phyloP scores from a whole-genome alignment of 2,113 vertebrate species.

The Syrrhaptes paradoxus region DNA sequence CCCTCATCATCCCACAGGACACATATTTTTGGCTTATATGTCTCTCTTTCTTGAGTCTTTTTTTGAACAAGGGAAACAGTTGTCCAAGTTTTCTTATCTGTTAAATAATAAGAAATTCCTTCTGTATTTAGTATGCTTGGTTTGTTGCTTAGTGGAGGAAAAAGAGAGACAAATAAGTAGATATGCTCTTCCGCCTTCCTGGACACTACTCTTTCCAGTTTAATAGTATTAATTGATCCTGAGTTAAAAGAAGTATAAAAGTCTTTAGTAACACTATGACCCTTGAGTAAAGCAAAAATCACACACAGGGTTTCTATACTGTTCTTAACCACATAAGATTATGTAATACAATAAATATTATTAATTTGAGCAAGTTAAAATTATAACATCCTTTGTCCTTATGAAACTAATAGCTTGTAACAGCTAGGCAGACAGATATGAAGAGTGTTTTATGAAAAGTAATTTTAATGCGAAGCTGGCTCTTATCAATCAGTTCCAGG shows the following conservation, averaged over 20 bases:
- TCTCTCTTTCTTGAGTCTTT: background rate
- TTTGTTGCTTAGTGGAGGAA: background rate
- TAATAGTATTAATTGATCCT: background rate
- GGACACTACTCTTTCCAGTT: background rate
- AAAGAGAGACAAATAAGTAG: background rate
- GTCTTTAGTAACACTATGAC: background rate
- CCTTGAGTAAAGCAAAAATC: background rate
- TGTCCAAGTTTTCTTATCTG: background rate
- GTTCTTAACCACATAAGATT: background rate
- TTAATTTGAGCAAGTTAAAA: background rate
- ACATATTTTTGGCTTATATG: background rate
- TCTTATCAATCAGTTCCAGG: background rate
- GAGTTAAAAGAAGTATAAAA: background rate
- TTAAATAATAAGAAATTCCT: background rate
- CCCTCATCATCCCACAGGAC: background rate
- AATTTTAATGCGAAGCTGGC: background rate
- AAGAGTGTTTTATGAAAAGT: background rate
- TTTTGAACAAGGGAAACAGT: background rate
- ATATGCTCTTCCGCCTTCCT: background rate
- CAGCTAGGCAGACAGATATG: background rate
- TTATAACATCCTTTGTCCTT: background rate
- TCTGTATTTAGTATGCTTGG: background rate
- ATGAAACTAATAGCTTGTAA: background rate
- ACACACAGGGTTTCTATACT: background rate
- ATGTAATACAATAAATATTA: background rate